phyloP scores from a whole-genome alignment of 2,113 vertebrate species.

The Recurvirostra avosetta region DNA sequence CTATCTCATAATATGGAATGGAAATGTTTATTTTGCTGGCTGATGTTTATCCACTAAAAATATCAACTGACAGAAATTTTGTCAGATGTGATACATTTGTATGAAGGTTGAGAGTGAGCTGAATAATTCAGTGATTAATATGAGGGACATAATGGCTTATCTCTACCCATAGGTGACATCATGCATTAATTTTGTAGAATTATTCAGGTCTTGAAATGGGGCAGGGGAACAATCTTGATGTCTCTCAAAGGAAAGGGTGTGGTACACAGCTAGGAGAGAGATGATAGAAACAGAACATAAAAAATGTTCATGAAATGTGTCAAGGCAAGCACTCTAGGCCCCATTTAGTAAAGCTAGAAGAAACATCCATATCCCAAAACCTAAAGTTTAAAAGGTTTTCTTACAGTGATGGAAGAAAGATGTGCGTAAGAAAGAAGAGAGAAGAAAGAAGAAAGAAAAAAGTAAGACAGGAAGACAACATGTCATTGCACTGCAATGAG shows the following conservation, averaged over 20 bases:
- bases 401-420: not conserved
- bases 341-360: not conserved
- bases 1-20: not conserved
- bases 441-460: not conserved
- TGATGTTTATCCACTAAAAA: not conserved
- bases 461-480: not conserved
- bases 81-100: not conserved
- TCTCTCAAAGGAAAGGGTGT: constrained; percentile 33
- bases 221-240: constrained; percentile 1
- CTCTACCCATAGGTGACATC: constrained; percentile 38
- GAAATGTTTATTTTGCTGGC: constrained; percentile 9
- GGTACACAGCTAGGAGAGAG: not conserved
- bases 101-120: not conserved
- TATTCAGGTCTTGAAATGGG: constrained; percentile 31
- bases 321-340: not conserved
- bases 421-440: not conserved
- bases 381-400: not conserved
- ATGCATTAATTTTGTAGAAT: constrained; percentile 29
- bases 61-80: not conserved
- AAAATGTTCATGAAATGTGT: not conserved
- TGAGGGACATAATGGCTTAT: constrained; percentile 15
- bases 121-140: constrained; percentile 31
- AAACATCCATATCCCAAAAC: not conserved
- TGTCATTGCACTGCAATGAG: not conserved
- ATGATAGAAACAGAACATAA: constrained; percentile 6